Evolutionary conservation across 2,888 invertebrate genomes (phyloP), one percentile per base, ranked within the genome.

Genomic region (Sminthurides aquaticus): DNA sequence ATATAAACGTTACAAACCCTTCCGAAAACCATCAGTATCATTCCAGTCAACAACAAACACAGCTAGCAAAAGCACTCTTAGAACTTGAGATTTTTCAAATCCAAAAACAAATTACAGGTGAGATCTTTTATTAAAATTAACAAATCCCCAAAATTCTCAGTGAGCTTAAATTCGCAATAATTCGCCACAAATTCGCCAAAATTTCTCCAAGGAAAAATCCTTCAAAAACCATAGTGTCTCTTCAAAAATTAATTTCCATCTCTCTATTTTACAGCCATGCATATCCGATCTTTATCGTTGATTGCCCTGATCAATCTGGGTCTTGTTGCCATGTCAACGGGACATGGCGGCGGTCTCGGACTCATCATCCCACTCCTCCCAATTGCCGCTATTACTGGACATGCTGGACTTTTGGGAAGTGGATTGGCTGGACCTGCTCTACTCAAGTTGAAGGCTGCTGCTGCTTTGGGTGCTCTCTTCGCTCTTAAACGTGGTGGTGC

Each of bases 381-480:
- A 8, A 52, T 73, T 48, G 71, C 71, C 20, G 62, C 67, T 18
- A 67, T 73, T 26, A 71, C 73, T n/a, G 70, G 72, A 26, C 69
- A 73, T 52, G 63, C 67, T 24, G 73, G 73, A 24, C 66, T 73
- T 1, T 66, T 62, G 29, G 66, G 66, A 34, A 63, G 65, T 52
- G 70, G 71, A 8, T 54, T 73, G 15, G 65, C 71, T 55, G 69
- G 70, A 48, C 71, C 69, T 65, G 73, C 70, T 26, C 55, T 73
- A 1, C 66, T 73, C 3, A 73, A 73, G 57, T 56, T 73, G 28
- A 73, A 73, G 54, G 73, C 71, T 65, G 73, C 73, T 57, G 69
- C 70, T 58, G 66, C 62, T 56, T 25, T 71, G 49, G 67, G 54
- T 20, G 64, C 34, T 55, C 43, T 43, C 15, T 59, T 64, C 18